A percentile compares a stretch with the other conserved stretches of the same genome.
Evolutionary conservation across 2,797 vertebrate species (phyloP).

Genomic region (Cirrhinus molitorella): DNA sequence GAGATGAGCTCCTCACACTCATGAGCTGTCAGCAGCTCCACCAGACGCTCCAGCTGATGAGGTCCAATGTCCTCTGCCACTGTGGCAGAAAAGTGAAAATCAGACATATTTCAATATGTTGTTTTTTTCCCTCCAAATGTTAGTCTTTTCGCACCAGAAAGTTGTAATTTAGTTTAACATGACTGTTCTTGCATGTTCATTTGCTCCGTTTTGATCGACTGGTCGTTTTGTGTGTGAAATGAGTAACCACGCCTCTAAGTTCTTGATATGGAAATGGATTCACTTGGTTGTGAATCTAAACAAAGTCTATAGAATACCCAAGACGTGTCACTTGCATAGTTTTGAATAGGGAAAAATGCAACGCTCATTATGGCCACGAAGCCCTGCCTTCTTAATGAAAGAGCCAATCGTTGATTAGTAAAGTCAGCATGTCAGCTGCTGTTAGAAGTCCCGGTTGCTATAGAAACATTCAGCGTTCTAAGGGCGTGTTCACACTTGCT

Average conservation of each 20-base stretch:
- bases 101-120: slow-evolving; percentile 23
- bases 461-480: too few relatives aligned
- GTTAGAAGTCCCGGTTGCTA: too few relatives aligned
- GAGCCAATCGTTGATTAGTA: too few relatives aligned
- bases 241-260: background rate
- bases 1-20: slow-evolving; percentile 83
- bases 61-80: slow-evolving; percentile 78
- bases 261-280: background rate
- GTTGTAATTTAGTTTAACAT: background rate
- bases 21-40: slow-evolving; percentile 77
- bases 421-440: too few relatives aligned
- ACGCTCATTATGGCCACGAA: too few relatives aligned
- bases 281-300: background rate
- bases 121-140: background rate
- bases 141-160: background rate
- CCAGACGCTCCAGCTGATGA: slow-evolving; percentile 83
- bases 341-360: too few relatives aligned
- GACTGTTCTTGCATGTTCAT: background rate
- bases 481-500: too few relatives aligned
- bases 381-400: too few relatives aligned
- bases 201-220: background rate
- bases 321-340: too few relatives aligned
- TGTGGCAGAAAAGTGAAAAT: slow-evolving; percentile 18
- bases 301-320: too few relatives aligned
- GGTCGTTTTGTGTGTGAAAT: background rate